These are phyloP conservation scores for Hypsopygia costalis DNA, from an alignment of 2,888 invertebrate genomes.

Conservation along the genomic window DNA sequence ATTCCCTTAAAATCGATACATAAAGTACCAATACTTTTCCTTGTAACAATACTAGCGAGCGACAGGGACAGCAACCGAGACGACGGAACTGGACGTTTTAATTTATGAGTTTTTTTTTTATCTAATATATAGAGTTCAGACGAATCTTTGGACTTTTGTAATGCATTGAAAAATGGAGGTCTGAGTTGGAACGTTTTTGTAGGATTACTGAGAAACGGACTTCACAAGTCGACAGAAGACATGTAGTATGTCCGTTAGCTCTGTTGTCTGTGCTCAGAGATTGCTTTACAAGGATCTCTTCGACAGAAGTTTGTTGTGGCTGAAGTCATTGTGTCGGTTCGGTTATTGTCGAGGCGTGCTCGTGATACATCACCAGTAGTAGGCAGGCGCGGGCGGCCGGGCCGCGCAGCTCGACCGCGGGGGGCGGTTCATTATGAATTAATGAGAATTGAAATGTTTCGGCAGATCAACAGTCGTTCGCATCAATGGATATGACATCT, in stretches of 20 bases:
- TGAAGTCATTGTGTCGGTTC: slow-evolving; percentile 53
- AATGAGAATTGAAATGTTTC: slow-evolving; percentile 65
- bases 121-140: slow-evolving; percentile 61
- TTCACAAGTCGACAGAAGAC: slow-evolving; percentile 70
- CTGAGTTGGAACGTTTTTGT: slow-evolving; percentile 63
- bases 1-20: slow-evolving; percentile 69
- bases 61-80: slow-evolving; percentile 47
- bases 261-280: slow-evolving; percentile 55
- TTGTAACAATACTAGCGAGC: slow-evolving; percentile 55
- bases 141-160: slow-evolving; percentile 74
- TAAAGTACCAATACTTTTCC: slow-evolving; percentile 68
- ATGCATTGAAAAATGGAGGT: slow-evolving; percentile 74
- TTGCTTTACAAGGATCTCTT: slow-evolving; percentile 60
- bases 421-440: slow-evolving; percentile 62
- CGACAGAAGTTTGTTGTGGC: slow-evolving; percentile 56
- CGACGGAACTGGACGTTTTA: slow-evolving; percentile 68
- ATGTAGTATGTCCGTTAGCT: slow-evolving; percentile 49
- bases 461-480: slow-evolving; percentile 43
- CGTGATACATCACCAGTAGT: slow-evolving; percentile 42
- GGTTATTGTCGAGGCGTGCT: slow-evolving; percentile 53
- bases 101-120: slow-evolving; percentile 75
- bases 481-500: slow-evolving; percentile 43
- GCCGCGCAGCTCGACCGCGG: slow-evolving; percentile 42
- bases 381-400: too few relatives aligned
- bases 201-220: slow-evolving; percentile 71